These are phyloP conservation scores for Anarsia innoxiella DNA, from an alignment of 2,888 invertebrate species.

Conservation along the genomic window DNA sequence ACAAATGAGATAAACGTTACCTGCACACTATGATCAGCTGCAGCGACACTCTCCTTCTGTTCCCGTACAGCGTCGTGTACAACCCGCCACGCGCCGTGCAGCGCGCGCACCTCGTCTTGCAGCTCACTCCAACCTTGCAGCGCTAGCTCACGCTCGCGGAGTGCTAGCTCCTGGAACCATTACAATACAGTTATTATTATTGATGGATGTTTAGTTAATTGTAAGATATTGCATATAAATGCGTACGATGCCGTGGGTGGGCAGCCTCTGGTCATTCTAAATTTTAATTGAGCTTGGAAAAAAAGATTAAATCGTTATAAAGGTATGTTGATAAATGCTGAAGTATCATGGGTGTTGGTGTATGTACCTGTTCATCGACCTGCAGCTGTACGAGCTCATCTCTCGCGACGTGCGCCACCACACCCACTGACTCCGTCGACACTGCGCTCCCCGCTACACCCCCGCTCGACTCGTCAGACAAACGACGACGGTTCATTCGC, in stretches of 20 bases:
- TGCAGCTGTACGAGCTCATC: constrained; percentile 5
- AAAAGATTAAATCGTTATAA: too few relatives aligned
- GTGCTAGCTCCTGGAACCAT: constrained; percentile 6
- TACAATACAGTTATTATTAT: too few relatives aligned
- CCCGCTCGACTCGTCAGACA: background rate
- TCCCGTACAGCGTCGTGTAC: background rate
- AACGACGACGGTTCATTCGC: constrained; percentile 1
- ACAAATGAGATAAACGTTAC: background rate
- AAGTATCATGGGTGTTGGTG: too few relatives aligned
- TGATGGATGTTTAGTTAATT: too few relatives aligned
- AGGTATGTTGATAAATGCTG: too few relatives aligned
- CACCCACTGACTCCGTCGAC: constrained; percentile 6
- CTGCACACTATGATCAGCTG: constrained; percentile 1
- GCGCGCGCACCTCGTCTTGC: constrained; percentile 6
- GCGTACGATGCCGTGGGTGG: too few relatives aligned
- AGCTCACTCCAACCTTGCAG: constrained; percentile 5
- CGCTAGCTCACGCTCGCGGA: constrained; percentile 6
- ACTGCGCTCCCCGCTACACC: constrained; percentile 2
- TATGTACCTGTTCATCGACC: constrained; percentile 5
- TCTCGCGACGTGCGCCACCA: constrained; percentile 1
- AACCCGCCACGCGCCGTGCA: constrained; percentile 4
- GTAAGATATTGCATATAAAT: too few relatives aligned
- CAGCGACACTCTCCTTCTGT: background rate
- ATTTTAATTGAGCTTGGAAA: too few relatives aligned
- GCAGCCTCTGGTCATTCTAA: too few relatives aligned